Percentiles rank a stretch among this genome's conserved stretches.
Conservation (phyloP, 2,797 vertebrate species). For the Danio aesculapii region DNA sequence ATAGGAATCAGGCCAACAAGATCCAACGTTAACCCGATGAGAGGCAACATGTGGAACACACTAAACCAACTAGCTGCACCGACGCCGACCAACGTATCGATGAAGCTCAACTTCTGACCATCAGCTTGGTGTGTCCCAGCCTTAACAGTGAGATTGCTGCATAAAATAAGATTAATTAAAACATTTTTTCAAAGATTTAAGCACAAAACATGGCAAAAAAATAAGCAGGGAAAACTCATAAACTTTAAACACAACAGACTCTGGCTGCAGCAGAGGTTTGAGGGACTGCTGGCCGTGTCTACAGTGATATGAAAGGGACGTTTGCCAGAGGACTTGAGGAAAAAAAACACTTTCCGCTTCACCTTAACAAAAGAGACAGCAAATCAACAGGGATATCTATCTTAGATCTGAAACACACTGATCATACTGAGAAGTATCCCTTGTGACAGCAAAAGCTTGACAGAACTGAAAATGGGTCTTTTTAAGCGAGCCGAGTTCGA, state of each 20-base stretch:
- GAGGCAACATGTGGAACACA: no score
- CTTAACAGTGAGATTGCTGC: no score
- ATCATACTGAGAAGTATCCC: conserved; percentile 63
- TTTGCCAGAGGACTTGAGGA: conserved; percentile 59
- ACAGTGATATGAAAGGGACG: conserved; percentile 11
- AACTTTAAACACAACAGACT: background rate
- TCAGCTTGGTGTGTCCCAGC: no score
- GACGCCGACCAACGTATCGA: no score
- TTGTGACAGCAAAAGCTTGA: conserved; percentile 62
- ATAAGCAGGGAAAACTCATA: background rate
- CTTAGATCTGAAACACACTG: conserved; percentile 57
- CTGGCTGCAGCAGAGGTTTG: background rate
- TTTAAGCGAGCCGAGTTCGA: conserved; percentile 48
- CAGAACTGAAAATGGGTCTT: conserved; percentile 59
- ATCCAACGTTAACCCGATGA: no score
- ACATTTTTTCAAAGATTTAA: no score
- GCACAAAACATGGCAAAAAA: background rate
- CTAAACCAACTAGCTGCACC: no score
- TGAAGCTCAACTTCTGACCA: no score
- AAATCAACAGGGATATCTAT: conserved; percentile 59
- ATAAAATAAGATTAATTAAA: no score
- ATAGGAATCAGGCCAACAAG: no score
- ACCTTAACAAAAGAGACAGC: conserved; percentile 59
- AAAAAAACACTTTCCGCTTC: conserved; percentile 58
- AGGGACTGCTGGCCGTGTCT: background rate